Conservation (phyloP, 2,113 vertebrate genomes). For the Myocastor coypus region DNA sequence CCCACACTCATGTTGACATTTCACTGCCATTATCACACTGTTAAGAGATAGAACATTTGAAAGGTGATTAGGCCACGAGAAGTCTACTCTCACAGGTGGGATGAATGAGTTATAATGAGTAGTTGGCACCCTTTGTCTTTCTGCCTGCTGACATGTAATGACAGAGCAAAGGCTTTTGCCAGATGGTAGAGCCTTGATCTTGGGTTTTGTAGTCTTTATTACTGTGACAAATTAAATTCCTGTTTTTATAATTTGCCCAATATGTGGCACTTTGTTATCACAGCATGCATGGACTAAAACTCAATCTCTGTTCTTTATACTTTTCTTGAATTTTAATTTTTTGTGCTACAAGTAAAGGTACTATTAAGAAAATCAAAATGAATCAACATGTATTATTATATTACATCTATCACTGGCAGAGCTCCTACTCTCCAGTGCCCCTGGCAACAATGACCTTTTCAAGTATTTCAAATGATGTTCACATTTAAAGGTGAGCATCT, state of each 20-base stretch:
- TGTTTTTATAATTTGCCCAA: background rate
- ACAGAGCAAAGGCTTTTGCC: background rate
- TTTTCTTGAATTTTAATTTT: background rate
- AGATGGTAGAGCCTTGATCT: background rate
- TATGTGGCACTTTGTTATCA: background rate
- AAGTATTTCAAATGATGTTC: background rate
- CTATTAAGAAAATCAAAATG: background rate
- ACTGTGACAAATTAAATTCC: background rate
- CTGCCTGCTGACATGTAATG: background rate
- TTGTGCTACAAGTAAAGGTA: background rate
- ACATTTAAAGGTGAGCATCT: conserved; percentile 33
- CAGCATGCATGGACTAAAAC: background rate
- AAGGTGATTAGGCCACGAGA: background rate
- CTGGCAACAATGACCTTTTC: background rate
- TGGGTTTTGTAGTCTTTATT: background rate
- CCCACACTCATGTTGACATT: background rate
- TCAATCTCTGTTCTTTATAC: background rate
- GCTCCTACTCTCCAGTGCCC: background rate
- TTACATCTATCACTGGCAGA: background rate
- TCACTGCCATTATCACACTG: background rate
- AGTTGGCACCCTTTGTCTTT: background rate
- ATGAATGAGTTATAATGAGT: background rate
- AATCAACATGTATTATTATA: background rate
- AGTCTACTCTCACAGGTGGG: background rate
- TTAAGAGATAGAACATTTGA: no score